Evolutionary conservation across 2,797 vertebrate genomes (phyloP).

Genomic region (Oreochromis mossambicus): DNA sequence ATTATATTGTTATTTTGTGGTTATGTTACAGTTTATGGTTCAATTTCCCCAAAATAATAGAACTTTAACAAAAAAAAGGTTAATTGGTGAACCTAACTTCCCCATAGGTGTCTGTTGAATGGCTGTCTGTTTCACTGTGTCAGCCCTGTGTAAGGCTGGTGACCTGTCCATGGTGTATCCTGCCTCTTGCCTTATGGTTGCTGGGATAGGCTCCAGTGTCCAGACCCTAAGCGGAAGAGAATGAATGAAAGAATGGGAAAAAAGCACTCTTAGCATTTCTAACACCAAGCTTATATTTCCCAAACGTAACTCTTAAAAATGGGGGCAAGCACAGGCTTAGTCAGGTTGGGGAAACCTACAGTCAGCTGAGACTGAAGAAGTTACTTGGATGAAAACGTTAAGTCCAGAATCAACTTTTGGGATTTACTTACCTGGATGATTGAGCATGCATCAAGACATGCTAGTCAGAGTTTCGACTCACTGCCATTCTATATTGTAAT

Average conservation of each 20-base stretch:
- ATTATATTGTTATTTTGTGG: conserved; percentile 10
- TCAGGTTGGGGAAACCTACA: neutral
- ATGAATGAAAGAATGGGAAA: neutral
- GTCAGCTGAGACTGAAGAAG: neutral
- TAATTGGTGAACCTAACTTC: neutral
- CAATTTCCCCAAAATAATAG: neutral
- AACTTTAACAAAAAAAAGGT: neutral
- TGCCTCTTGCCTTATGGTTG: neutral
- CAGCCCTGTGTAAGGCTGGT: neutral
- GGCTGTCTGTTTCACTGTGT: neutral
- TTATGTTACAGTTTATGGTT: neutral
- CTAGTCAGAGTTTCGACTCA: neutral
- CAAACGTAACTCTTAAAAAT: neutral
- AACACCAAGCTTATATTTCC: neutral
- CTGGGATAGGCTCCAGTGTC: neutral
- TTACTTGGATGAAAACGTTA: neutral
- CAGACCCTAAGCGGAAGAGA: neutral
- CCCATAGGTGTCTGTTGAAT: neutral
- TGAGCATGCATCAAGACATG: neutral
- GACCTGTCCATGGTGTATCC: neutral
- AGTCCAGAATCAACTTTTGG: neutral
- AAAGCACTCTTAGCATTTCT: neutral
- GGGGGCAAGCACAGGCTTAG: neutral
- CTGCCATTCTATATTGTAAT: neutral
- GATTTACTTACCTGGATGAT: neutral